Evolutionary conservation across 2,888 invertebrate species (phyloP), one percentile per base, ranked within the genome.

Genomic region (Hoplodrina ambigua): DNA sequence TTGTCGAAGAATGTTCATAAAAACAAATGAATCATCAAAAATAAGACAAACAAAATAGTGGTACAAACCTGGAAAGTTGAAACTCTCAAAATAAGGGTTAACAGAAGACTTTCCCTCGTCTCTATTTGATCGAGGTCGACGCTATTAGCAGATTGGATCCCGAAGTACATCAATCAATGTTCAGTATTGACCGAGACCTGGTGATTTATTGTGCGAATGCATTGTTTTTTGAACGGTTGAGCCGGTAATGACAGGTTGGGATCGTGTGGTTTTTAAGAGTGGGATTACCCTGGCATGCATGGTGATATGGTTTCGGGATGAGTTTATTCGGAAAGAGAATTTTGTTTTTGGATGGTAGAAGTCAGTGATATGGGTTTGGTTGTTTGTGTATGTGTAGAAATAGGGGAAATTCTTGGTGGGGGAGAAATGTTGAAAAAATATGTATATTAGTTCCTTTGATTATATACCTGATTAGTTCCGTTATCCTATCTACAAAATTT

Each of bases 91-190:
- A 88, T 75, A 80, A 83, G 81, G 86, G 89, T 88, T 87, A 87
- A 87, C 80, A 82, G 85, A 88, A 89, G 89, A 87, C 86, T 83
- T 80, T 74, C 74, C 80, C 87, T 85, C 63, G 85, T 89, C 89
- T 89, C 85, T 85, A 83, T 86, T 88, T 87, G 89, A 90, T 89
- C 78, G 86, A 78, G 89, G 89, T 88, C 85, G 84, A 41, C 71
- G 81, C 85, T 85, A 84, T 91, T 91, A 91, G 89, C 88, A 83
- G 88, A 90, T 90, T 90, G 90, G 82, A 87, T 85, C 82, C 80
- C 81, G 63, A 52, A 77, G 72, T 70, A 79, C 87, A 86, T 87
- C 88, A 85, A 88, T 88, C 88, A 88, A 81, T 81, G 86, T 84
- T 80, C 71, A 72, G 78, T 67, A 82, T 75, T 82, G 84, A 83